phyloP scores from a whole-genome alignment of 2,888 invertebrate genomes.

The Drosophila setosimentum region DNA sequence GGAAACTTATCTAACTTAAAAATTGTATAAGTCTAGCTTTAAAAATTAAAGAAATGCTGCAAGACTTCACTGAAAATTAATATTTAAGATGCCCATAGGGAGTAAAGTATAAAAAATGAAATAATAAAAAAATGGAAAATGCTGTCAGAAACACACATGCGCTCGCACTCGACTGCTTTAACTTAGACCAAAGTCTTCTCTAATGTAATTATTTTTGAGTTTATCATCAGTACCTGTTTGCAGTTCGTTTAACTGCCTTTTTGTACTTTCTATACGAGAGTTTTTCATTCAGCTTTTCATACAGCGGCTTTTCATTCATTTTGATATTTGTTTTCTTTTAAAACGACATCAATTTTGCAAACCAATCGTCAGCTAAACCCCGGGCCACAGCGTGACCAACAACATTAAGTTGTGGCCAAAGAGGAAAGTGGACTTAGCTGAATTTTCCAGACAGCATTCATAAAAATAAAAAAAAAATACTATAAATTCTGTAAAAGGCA shows the following conservation, averaged over 20 bases:
- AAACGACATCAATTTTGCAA: conserved; percentile 59
- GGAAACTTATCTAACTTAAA: not conserved
- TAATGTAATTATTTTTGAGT: conserved; percentile 73
- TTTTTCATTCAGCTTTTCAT: conserved; percentile 53
- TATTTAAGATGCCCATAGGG: not conserved
- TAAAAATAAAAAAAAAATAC: conserved; percentile 6
- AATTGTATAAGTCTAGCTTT: not conserved
- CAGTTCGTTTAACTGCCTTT: conserved; percentile 18
- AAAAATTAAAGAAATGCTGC: not conserved
- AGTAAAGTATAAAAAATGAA: not conserved
- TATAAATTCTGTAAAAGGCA: conserved; percentile 29
- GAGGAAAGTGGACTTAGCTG: conserved; percentile 41
- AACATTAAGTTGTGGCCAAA: conserved; percentile 48
- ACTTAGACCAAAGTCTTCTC: conserved; percentile 42
- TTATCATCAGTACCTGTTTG: conserved; percentile 71
- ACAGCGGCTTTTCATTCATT: conserved; percentile 50
- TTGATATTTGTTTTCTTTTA: conserved; percentile 59
- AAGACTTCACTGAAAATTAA: not conserved
- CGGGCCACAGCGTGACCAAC: conserved; percentile 17
- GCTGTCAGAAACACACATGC: conserved; percentile 21
- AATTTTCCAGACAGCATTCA: conserved; percentile 53
- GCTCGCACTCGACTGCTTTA: conserved; percentile 14
- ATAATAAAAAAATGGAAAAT: conserved; percentile 5
- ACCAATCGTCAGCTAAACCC: conserved; percentile 18
- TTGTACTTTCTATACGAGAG: conserved; percentile 36